phyloP scores from a whole-genome alignment of 2,797 vertebrate genomes.

The Sebastes matsubarae region DNA sequence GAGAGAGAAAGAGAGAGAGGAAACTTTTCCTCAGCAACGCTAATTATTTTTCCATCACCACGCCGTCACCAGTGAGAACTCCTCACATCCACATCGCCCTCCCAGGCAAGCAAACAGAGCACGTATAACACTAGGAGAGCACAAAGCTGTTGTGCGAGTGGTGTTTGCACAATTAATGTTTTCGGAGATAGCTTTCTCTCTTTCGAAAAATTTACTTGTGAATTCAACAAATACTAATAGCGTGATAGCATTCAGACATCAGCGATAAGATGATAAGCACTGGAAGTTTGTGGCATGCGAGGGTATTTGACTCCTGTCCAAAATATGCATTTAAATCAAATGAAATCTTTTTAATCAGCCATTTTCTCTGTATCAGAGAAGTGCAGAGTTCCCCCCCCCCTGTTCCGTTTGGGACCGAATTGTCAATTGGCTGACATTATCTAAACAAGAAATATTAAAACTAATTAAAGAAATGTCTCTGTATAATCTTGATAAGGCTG shows the following conservation, averaged over 20 bases:
- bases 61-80: conserved; percentile 49
- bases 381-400: conserved; percentile 48
- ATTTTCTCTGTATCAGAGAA: conserved; percentile 66
- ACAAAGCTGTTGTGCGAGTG: conserved; percentile 19
- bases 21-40: conserved; percentile 68
- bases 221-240: conserved; percentile 53
- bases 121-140: conserved; percentile 26
- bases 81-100: conserved; percentile 35
- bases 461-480: conserved; percentile 88
- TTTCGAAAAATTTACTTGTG: conserved; percentile 6
- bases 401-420: conserved; percentile 74
- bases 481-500: conserved; percentile 82
- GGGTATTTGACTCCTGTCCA: conserved; percentile 74
- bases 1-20: conserved; percentile 20
- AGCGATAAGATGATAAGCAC: conserved; percentile 40
- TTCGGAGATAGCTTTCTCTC: conserved; percentile 45
- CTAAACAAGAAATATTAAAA: conserved; percentile 83
- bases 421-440: conserved; percentile 85
- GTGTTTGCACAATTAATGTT: conserved; percentile 69
- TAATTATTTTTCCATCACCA: conserved; percentile 77
- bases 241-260: conserved; percentile 34
- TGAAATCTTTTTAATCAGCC: conserved; percentile 68
- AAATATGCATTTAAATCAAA: conserved; percentile 72
- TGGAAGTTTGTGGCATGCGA: conserved; percentile 42
- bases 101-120: conserved; percentile 52